These are phyloP conservation scores for Teleopsis dalmanni DNA, from an alignment of 1,140 invertebrate species.

Conservation along the genomic window DNA sequence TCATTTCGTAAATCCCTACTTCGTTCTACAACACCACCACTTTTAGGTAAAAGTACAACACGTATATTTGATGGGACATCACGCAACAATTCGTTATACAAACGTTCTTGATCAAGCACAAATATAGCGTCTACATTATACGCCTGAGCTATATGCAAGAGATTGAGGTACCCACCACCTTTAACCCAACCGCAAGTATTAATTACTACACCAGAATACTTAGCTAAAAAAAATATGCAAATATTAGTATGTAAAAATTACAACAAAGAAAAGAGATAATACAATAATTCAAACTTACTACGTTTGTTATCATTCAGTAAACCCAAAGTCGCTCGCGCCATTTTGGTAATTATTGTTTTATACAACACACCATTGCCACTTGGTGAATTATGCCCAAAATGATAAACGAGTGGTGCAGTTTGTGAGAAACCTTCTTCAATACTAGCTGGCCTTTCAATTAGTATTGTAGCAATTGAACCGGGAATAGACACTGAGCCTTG, in stretches of 20 bases:
- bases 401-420: conserved; percentile 85
- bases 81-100: conserved; percentile 88
- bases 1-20: conserved; percentile 64
- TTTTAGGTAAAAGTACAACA: conserved; percentile 90
- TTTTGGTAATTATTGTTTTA: conserved; percentile 72
- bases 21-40: conserved; percentile 89
- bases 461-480: conserved; percentile 79
- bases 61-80: conserved; percentile 91
- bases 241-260: not conserved
- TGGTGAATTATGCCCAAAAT: conserved; percentile 84
- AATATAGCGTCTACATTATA: conserved; percentile 95
- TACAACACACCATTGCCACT: conserved; percentile 75
- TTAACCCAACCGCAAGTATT: conserved; percentile 98
- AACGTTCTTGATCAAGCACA: conserved; percentile 91
- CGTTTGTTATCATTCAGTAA: conserved; percentile 80
- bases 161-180: conserved; percentile 73
- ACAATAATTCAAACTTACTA: conserved; percentile 48
- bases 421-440: conserved; percentile 90
- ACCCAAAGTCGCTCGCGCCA: conserved; percentile 81
- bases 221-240: conserved; percentile 52
- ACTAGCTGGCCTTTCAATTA: conserved; percentile 84
- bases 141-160: conserved; percentile 79
- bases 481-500: conserved; percentile 90
- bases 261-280: not conserved
- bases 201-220: conserved; percentile 89